Percentiles rank a stretch among this genome's conserved stretches.
phyloP scores from a whole-genome alignment of 2,113 vertebrate species.

The Gymnarchus niloticus region DNA sequence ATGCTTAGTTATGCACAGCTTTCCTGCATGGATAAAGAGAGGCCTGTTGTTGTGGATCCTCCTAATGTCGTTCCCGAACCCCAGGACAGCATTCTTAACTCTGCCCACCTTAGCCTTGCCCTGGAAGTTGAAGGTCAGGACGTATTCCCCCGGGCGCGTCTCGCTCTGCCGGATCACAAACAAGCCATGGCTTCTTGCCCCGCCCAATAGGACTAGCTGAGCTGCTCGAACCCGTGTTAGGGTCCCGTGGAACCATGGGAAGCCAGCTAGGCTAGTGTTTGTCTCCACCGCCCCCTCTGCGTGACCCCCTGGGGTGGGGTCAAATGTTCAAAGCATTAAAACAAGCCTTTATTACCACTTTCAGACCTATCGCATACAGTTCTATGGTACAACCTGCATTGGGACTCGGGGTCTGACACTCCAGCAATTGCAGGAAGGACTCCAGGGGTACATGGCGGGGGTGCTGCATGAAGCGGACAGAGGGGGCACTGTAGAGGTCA shows the following conservation, averaged over 20 bases:
- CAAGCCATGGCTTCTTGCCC: slow-evolving; percentile 80
- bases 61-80: not conserved
- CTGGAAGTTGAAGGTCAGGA: slow-evolving; percentile 98
- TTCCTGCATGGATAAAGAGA: not conserved
- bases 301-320: slow-evolving; percentile 37
- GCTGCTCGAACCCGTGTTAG: slow-evolving; percentile 85
- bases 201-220: slow-evolving; percentile 86
- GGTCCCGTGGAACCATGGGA: slow-evolving; percentile 95
- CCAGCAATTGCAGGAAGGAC: slow-evolving; percentile 81
- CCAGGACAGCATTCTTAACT: not conserved
- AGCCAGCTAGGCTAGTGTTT: slow-evolving; percentile 70
- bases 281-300: slow-evolving; percentile 55
- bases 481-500: slow-evolving; percentile 62
- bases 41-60: not conserved
- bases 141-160: slow-evolving; percentile 87
- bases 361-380: not conserved
- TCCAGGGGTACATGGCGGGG: slow-evolving; percentile 81
- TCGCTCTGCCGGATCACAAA: slow-evolving; percentile 97
- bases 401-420: slow-evolving; percentile 56
- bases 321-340: slow-evolving; percentile 1
- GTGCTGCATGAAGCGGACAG: slow-evolving; percentile 67
- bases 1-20: not conserved
- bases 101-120: slow-evolving; percentile 88
- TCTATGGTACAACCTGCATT: slow-evolving; percentile 59
- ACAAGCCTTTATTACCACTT: not conserved